A percentile compares a stretch with the other conserved stretches of the same genome.
phyloP scores from a whole-genome alignment of 2,113 vertebrate species.

The Sinosuthora webbiana region DNA sequence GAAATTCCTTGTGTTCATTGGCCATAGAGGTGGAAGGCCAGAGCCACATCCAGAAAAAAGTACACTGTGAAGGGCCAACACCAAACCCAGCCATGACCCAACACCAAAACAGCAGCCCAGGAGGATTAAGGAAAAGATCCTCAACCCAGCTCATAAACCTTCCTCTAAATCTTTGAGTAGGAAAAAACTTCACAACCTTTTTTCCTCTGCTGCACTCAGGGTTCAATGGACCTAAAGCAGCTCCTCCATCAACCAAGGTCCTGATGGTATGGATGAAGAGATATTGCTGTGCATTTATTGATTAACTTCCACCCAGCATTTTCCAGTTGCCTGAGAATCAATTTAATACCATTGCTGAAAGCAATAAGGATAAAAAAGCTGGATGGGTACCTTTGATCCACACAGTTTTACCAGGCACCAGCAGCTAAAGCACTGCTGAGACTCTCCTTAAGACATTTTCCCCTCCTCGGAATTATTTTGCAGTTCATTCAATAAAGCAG shows the following conservation, averaged over 20 bases:
- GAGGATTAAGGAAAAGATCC: background rate
- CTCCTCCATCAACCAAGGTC: background rate
- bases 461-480: conserved; percentile 35
- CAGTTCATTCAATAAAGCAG: conserved; percentile 62
- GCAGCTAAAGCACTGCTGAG: background rate
- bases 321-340: conserved; percentile 35
- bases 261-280: background rate
- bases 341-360: conserved; percentile 31
- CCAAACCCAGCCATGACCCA: background rate
- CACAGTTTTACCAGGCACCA: background rate
- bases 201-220: background rate
- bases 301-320: conserved; percentile 31
- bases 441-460: conserved; percentile 21
- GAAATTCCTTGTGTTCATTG: background rate
- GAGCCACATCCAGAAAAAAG: background rate
- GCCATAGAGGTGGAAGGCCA: background rate
- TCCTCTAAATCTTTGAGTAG: background rate
- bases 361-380: background rate
- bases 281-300: conserved; percentile 16
- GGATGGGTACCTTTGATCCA: conserved; percentile 12
- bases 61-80: background rate
- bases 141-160: background rate
- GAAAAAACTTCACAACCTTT: background rate
- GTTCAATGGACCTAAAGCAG: background rate
- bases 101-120: background rate